Evolutionary conservation across 2,797 vertebrate genomes (phyloP).

Genomic region (Geotrypetes seraphini): DNA sequence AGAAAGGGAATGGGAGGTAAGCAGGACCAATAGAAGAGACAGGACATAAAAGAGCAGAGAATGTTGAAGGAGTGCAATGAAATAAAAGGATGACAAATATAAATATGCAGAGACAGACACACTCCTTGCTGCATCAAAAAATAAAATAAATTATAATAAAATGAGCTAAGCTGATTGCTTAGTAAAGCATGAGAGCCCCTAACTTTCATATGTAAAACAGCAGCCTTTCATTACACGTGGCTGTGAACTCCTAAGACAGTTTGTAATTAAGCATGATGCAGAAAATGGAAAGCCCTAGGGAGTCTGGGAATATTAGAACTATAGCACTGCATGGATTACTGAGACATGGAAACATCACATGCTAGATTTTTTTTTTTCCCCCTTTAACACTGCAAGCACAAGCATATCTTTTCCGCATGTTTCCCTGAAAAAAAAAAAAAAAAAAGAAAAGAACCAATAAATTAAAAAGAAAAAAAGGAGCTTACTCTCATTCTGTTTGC

Average conservation of each 20-base stretch:
- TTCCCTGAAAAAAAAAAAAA: background rate
- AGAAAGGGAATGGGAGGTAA: no score
- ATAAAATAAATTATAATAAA: no score
- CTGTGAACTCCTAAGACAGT: background rate
- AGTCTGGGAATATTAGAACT: background rate
- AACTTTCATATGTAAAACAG: background rate
- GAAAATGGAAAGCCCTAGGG: background rate
- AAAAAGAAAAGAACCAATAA: slow-evolving; percentile 12
- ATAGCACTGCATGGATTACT: background rate
- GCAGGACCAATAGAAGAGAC: no score
- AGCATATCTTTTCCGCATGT: background rate
- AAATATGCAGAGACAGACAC: no score
- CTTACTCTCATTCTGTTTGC: no score
- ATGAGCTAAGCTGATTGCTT: no score
- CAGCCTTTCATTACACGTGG: background rate
- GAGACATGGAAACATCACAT: background rate
- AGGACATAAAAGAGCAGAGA: no score
- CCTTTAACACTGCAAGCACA: background rate
- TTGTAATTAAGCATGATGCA: slow-evolving; percentile 7
- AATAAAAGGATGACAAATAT: no score
- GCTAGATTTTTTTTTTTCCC: background rate
- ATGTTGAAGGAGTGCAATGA: no score
- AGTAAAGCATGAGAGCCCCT: background rate
- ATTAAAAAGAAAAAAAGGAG: no score
- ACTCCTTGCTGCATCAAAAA: no score